Evolutionary conservation across 2,888 invertebrate species (phyloP).

Genomic region (Plusia festucae): DNA sequence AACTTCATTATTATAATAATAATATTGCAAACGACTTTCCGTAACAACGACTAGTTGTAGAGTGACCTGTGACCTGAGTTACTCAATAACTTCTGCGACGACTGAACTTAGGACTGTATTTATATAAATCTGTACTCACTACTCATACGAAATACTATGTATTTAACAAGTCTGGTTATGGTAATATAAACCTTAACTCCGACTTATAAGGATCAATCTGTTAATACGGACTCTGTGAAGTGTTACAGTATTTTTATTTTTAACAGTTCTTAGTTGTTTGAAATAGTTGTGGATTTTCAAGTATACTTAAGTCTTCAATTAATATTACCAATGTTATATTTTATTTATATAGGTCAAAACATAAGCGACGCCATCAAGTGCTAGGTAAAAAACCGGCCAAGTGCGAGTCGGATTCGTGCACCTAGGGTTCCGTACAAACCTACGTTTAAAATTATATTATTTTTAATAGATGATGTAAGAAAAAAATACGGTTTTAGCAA

Average conservation of each 20-base stretch:
- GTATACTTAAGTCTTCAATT: no score
- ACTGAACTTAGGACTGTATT: background rate
- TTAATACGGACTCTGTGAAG: background rate
- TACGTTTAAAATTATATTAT: no score
- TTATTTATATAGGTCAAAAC: no score
- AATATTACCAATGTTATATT: no score
- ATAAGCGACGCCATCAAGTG: no score
- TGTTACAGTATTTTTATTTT: background rate
- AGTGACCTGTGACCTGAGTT: background rate
- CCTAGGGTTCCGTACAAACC: no score
- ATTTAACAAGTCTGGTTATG: background rate
- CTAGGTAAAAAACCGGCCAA: no score
- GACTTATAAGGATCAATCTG: background rate
- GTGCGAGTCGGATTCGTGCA: no score
- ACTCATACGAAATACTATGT: background rate
- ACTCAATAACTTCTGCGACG: background rate
- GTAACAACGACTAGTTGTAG: background rate
- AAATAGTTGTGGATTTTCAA: no score
- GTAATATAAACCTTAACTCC: background rate
- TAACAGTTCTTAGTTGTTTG: no score
- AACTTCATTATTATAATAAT: slow-evolving; percentile 39
- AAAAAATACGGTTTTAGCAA: no score
- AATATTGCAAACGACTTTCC: background rate
- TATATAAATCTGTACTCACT: background rate
- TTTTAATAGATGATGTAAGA: no score